phyloP scores from a whole-genome alignment of 2,113 vertebrate species.

The Capreolus pygargus region DNA sequence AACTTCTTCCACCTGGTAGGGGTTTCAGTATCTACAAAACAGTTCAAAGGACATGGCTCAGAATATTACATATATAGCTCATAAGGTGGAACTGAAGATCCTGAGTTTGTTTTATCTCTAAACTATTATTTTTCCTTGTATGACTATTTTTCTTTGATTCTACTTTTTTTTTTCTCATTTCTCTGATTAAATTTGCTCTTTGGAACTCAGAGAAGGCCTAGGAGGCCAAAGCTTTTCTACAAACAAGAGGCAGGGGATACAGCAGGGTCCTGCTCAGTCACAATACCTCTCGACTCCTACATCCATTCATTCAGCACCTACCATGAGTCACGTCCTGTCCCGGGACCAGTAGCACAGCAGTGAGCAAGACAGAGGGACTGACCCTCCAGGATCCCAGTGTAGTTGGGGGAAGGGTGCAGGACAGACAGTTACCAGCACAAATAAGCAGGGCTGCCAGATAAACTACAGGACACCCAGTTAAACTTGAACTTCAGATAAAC shows the following conservation, averaged over 20 bases:
- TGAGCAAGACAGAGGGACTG: background rate
- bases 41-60: background rate
- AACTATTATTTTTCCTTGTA: background rate
- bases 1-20: background rate
- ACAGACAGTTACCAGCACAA: background rate
- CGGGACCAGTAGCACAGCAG: background rate
- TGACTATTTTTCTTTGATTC: background rate
- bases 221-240: background rate
- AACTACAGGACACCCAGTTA: background rate
- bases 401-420: background rate
- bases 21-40: background rate
- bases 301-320: background rate
- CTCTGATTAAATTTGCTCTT: background rate
- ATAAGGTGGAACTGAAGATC: background rate
- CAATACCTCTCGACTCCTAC: background rate
- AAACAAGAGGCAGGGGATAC: background rate
- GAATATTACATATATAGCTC: background rate
- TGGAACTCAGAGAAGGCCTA: background rate
- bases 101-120: background rate
- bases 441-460: background rate
- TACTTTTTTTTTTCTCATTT: background rate
- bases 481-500: background rate
- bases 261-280: background rate
- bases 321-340: accelerated
- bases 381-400: background rate